Conservation (phyloP, 2,888 invertebrate genomes). For the Eupeodes luniger region DNA sequence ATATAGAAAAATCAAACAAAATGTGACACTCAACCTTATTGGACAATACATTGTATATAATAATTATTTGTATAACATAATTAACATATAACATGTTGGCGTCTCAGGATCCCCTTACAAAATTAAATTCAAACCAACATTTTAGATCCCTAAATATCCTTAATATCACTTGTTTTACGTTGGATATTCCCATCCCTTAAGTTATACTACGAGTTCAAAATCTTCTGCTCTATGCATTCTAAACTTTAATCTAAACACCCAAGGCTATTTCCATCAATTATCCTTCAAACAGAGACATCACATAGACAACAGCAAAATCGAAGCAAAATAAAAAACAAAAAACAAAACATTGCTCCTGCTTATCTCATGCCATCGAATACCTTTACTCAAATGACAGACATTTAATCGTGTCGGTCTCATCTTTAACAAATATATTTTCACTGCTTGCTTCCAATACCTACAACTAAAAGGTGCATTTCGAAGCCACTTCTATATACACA, state of each 20-base stretch:
- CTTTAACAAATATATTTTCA: slow-evolving; percentile 37
- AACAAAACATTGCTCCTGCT: slow-evolving; percentile 10
- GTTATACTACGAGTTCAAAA: neutral
- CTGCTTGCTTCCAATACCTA: slow-evolving; percentile 22
- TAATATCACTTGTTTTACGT: no score
- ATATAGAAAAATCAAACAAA: no score
- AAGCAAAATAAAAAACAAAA: neutral
- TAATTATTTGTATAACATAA: no score
- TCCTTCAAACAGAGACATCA: slow-evolving; percentile 46
- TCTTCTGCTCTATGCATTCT: neutral
- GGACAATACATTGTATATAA: no score
- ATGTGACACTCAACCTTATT: no score
- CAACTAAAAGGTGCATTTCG: neutral
- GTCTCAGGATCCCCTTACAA: no score
- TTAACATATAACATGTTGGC: no score
- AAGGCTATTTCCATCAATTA: slow-evolving; percentile 24
- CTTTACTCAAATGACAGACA: slow-evolving; percentile 44
- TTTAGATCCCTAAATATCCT: no score
- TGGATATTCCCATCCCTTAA: no score
- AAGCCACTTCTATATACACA: neutral
- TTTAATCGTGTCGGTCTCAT: slow-evolving; percentile 58
- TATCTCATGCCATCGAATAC: slow-evolving; percentile 27
- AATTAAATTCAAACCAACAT: no score
- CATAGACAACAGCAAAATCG: slow-evolving; percentile 20
- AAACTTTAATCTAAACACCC: slow-evolving; percentile 6